Base-by-base conservation (phyloP, 2,113 vertebrate species). In the Polypterus bichir region DNA sequence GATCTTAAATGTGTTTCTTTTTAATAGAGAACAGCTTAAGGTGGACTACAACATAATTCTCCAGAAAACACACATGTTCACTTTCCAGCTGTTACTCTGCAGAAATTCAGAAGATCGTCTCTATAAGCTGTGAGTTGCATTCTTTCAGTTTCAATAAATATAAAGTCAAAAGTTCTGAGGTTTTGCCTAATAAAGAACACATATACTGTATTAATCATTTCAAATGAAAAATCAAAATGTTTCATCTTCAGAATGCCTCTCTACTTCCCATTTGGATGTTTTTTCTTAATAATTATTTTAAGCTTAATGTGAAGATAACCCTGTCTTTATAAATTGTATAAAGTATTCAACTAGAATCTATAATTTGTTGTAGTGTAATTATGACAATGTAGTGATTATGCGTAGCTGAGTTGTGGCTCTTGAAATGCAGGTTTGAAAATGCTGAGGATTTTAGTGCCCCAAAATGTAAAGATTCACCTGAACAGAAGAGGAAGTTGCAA, bases 11-110 rank as follows among this genome's bases (percentile, higher is more conserved):
- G 27, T 27, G 27, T 27, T 69, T 63, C 69, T 56, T 62, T 52
- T 60, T 48, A 59, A 53, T 78, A 94, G 92, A 0, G 86, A 89
- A 72, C 79, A 59, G 68, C 65, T 88, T 61, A 80, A 74, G 0
- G 65, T 7, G 0, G 83, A 90, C 62, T 89, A 87, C 61, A 69
- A 1, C 6, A 72, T 78, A 64, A 71, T 83, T 1, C 5, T 81
- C 68, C 83, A 90, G 70, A 86, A 75, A 71, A 83, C 85, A 60
- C 65, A 77, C 0, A 74, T 83, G 53, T 70, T 90, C 65, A 71
- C 75, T 10, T 54, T 80, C 0, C 77, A 85, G 76, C 75, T 92
- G 10, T 3, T 78, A 65, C 78, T 83, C 65, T 85, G 84, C 77
- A 74, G 87, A 68, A 76, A 60, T 9, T 57, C 68, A 0, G 73